Evolutionary conservation across 2,888 invertebrate species (phyloP).

Genomic region (Chaitophorus viminalis): DNA sequence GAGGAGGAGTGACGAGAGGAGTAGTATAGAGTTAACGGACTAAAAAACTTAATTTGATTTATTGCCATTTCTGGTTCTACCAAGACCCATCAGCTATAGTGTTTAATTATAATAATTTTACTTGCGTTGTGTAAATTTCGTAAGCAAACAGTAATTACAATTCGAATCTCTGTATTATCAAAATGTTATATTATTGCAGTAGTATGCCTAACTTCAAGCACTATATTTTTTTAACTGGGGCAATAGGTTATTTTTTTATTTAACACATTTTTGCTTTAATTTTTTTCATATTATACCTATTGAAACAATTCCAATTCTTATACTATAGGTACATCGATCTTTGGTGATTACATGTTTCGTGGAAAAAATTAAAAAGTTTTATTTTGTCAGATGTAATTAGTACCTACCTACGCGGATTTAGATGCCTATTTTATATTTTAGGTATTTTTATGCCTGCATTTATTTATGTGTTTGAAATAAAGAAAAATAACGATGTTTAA

Average conservation of each 20-base stretch:
- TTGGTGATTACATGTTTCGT: no score
- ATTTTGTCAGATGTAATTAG: no score
- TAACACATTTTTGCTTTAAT: background rate
- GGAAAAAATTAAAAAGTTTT: no score
- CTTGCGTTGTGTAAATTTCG: background rate
- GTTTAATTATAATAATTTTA: constrained; percentile 50
- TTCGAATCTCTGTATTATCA: background rate
- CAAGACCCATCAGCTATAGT: constrained; percentile 24
- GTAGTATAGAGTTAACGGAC: background rate
- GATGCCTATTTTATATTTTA: no score
- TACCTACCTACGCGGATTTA: no score
- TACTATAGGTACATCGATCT: no score
- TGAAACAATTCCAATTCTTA: background rate
- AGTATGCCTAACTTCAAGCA: background rate
- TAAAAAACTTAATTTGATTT: constrained; percentile 48
- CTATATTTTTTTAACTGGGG: background rate
- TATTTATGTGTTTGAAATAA: background rate
- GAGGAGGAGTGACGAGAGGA: background rate
- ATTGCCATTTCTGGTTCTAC: constrained; percentile 36
- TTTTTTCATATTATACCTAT: background rate
- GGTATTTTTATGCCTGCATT: no score
- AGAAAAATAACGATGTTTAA: background rate
- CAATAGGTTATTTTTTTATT: background rate
- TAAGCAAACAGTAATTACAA: background rate
- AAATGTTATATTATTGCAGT: constrained; percentile 14